Conservation (phyloP, 2,113 vertebrate species). For the Pseudorectes ferrugineus region DNA sequence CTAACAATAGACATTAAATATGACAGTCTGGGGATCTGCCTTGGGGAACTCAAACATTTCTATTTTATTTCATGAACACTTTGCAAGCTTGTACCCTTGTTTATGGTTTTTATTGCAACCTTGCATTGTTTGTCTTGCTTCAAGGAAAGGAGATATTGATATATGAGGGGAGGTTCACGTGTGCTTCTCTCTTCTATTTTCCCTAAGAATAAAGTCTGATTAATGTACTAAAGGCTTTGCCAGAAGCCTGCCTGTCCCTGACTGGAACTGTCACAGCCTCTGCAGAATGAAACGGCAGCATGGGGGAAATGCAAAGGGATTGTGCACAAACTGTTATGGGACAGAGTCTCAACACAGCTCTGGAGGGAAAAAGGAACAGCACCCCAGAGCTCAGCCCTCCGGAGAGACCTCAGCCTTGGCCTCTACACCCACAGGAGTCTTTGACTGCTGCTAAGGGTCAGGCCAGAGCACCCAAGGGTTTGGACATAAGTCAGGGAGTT, state of each 20-base stretch:
- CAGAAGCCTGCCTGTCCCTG: not conserved
- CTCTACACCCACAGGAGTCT: not conserved
- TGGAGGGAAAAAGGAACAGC: not conserved
- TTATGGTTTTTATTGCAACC: not conserved
- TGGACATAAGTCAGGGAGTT: not conserved
- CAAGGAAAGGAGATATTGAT: not conserved
- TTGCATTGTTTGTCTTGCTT: not conserved
- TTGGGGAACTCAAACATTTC: not conserved
- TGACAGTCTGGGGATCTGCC: not conserved
- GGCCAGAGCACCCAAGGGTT: not conserved
- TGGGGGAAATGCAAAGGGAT: not conserved
- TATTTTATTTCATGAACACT: conserved; percentile 19
- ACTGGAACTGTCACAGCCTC: not conserved
- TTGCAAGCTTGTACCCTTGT: not conserved
- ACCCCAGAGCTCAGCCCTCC: not conserved
- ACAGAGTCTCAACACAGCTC: not conserved
- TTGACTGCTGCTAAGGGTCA: not conserved
- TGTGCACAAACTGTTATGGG: not conserved
- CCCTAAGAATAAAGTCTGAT: not conserved
- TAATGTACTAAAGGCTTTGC: not conserved
- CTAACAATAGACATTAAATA: not conserved
- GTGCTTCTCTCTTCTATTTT: not conserved
- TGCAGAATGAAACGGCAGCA: not conserved
- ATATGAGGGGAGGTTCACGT: not conserved
- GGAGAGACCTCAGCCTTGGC: not conserved